These are phyloP conservation scores for Poeciliopsis prolifica DNA, from an alignment of 2,113 vertebrate species.

Conservation along the genomic window DNA sequence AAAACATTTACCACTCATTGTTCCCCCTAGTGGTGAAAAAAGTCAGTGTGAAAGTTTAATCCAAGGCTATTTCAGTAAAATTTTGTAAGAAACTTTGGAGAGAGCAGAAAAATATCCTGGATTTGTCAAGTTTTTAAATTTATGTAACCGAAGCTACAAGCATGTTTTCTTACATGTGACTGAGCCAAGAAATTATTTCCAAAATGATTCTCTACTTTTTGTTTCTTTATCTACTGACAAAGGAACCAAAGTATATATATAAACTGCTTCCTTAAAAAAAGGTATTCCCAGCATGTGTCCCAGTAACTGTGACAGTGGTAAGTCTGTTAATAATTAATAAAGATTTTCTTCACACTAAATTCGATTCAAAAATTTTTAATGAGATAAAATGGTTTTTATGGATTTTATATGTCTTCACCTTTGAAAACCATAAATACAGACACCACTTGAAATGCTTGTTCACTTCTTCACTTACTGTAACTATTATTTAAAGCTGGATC, in stretches of 20 bases:
- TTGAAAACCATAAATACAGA: not conserved
- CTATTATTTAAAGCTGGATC: slow-evolving; percentile 9
- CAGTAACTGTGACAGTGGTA: no score
- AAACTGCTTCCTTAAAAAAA: no score
- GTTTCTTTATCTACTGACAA: not conserved
- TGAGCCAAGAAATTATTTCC: not conserved
- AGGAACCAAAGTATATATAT: no score
- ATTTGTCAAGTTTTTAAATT: not conserved
- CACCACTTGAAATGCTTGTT: not conserved
- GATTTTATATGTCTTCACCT: not conserved
- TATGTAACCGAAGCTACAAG: not conserved
- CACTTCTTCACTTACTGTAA: not conserved
- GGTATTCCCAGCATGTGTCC: no score
- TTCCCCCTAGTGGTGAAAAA: slow-evolving; percentile 59
- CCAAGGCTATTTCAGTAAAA: not conserved
- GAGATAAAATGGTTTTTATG: no score
- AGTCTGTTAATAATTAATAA: no score
- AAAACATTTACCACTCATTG: slow-evolving; percentile 1
- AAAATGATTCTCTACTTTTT: not conserved
- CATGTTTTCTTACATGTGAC: not conserved
- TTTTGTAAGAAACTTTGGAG: not conserved
- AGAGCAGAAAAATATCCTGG: not conserved
- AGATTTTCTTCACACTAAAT: no score
- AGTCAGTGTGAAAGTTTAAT: slow-evolving; percentile 24
- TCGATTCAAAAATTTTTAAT: no score